phyloP scores from a whole-genome alignment of 2,797 vertebrate genomes.

The Furcifer pardalis region DNA sequence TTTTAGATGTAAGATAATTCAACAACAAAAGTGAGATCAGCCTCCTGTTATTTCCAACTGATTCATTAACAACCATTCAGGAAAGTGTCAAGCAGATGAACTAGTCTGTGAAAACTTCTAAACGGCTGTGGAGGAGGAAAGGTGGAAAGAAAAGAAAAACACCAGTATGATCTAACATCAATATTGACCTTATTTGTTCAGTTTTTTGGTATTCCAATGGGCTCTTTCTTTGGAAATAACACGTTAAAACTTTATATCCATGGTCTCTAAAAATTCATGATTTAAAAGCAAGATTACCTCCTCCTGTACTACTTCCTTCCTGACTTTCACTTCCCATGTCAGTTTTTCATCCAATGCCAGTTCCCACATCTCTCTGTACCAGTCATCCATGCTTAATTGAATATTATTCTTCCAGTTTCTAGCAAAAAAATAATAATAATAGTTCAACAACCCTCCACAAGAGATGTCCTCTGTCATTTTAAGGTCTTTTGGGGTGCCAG shows the following conservation, averaged over 20 bases:
- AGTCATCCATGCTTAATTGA: too few relatives aligned
- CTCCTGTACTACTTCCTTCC: too few relatives aligned
- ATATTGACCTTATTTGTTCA: not conserved
- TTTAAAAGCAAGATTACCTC: not conserved
- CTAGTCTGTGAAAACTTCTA: not conserved
- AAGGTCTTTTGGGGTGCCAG: too few relatives aligned
- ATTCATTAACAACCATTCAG: slow-evolving; percentile 25
- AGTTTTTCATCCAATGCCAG: too few relatives aligned
- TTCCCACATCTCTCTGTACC: too few relatives aligned
- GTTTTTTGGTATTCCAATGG: not conserved
- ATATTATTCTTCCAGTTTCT: too few relatives aligned
- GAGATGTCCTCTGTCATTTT: too few relatives aligned
- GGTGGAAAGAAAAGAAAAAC: not conserved
- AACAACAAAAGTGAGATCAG: not conserved
- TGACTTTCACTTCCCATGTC: too few relatives aligned
- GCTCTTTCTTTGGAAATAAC: not conserved
- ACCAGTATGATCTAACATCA: fast-evolving
- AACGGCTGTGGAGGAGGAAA: not conserved
- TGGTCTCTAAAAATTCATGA: not conserved
- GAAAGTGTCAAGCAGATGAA: not conserved
- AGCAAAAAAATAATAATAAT: too few relatives aligned
- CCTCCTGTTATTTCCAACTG: slow-evolving; percentile 1
- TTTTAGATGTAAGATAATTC: not conserved
- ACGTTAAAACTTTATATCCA: not conserved
- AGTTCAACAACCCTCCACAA: too few relatives aligned